phyloP scores from a whole-genome alignment of 2,113 vertebrate genomes.

The Protomyctophum bolini region DNA sequence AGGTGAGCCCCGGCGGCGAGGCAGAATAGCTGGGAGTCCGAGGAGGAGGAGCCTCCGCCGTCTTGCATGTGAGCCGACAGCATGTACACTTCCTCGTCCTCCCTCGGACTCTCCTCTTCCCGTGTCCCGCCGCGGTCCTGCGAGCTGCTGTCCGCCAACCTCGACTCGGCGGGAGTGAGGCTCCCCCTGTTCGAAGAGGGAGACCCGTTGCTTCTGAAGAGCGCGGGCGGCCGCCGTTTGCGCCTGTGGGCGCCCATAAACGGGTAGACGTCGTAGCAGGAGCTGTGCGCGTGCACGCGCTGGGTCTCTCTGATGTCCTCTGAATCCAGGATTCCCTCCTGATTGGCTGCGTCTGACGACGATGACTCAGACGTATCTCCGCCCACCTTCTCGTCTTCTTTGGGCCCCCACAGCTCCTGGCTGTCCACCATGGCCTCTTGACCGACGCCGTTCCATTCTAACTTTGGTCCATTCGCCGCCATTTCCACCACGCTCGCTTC shows the following conservation, averaged over 20 bases:
- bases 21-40: neutral
- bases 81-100: conserved; percentile 15
- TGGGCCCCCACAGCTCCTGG: neutral
- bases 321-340: conserved; percentile 5
- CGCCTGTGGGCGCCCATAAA: neutral
- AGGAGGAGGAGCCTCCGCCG: neutral
- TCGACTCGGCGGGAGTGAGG: conserved; percentile 9
- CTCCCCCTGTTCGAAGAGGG: conserved; percentile 5
- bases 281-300: conserved; percentile 16
- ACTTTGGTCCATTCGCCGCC: neutral
- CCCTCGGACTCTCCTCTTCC: neutral
- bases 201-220: neutral
- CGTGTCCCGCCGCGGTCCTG: conserved; percentile 5
- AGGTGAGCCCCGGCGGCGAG: conserved; percentile 12
- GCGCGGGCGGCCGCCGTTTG: conserved; percentile 1
- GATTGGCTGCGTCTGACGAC: conserved; percentile 9
- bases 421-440: neutral
- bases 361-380: neutral
- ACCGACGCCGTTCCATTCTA: neutral
- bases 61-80: conserved; percentile 21
- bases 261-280: neutral
- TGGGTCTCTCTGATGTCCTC: conserved; percentile 23
- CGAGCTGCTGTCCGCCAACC: conserved; percentile 5
- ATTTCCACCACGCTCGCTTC: neutral
- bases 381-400: neutral